Evolutionary conservation across 2,797 vertebrate genomes (phyloP).

Genomic region (Sebastes taczanowskii): DNA sequence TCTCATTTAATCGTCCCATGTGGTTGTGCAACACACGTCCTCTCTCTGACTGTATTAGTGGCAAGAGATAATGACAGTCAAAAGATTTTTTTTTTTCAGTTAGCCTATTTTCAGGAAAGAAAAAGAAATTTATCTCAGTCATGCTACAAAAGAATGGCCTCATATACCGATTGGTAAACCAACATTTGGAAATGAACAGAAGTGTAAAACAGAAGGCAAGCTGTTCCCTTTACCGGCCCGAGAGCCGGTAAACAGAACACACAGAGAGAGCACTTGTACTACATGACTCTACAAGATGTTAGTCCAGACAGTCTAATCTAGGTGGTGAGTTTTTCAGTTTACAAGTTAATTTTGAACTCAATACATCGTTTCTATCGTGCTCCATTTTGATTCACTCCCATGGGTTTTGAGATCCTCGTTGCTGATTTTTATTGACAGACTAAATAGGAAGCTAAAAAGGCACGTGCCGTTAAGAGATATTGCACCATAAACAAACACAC

Average conservation of each 20-base stretch:
- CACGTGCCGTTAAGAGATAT: constrained; percentile 83
- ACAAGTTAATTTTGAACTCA: constrained; percentile 68
- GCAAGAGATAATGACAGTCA: constrained; percentile 84
- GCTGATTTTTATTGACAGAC: constrained; percentile 79
- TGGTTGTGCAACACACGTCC: constrained; percentile 85
- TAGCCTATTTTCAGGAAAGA: constrained; percentile 80
- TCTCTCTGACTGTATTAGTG: constrained; percentile 83
- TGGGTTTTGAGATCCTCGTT: constrained; percentile 77
- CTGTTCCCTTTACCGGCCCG: constrained; percentile 72
- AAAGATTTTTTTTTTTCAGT: constrained; percentile 69
- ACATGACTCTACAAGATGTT: constrained; percentile 77
- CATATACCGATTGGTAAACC: constrained; percentile 72
- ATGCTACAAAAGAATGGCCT: constrained; percentile 84
- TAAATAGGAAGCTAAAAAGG: constrained; percentile 86
- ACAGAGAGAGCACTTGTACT: constrained; percentile 75
- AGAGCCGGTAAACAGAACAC: constrained; percentile 67
- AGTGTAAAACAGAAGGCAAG: constrained; percentile 82
- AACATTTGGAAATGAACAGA: constrained; percentile 76
- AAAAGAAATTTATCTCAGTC: constrained; percentile 81
- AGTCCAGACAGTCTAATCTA: constrained; percentile 77
- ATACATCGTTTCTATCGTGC: constrained; percentile 75
- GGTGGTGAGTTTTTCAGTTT: constrained; percentile 71
- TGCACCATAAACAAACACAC: constrained; percentile 82
- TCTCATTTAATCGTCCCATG: constrained; percentile 80
- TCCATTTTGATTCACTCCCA: constrained; percentile 78